A percentile compares a stretch with the other conserved stretches of the same genome.
Conservation (phyloP, 1,140 invertebrate species). For the Andrena cerasifolii region DNA sequence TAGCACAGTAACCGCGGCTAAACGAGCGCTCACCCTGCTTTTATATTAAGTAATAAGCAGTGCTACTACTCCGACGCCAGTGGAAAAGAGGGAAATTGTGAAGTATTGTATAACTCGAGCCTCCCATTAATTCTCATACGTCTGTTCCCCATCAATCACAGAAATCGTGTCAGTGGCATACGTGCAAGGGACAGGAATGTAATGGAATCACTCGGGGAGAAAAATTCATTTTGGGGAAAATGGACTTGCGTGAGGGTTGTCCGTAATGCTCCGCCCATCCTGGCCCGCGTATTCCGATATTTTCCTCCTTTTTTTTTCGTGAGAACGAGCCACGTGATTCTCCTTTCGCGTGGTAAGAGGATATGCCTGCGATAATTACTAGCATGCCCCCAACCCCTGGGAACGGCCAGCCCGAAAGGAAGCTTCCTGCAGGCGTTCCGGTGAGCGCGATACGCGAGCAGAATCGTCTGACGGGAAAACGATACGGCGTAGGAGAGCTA, state of each 20-base stretch:
- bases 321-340: constrained; percentile 38
- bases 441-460: background rate
- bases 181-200: no score
- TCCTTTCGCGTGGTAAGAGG: background rate
- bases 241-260: background rate
- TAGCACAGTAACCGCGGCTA: no score
- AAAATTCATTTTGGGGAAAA: no score
- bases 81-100: no score
- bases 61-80: no score
- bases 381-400: background rate
- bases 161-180: no score
- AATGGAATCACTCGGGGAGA: no score
- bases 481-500: background rate
- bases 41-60: no score
- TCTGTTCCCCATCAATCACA: no score
- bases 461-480: background rate
- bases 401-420: background rate
- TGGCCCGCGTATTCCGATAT: background rate
- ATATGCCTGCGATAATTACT: constrained; percentile 1
- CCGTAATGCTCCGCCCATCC: background rate
- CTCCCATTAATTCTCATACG: no score
- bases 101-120: no score
- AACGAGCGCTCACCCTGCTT: no score
- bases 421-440: background rate
- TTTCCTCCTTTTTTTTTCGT: background rate